Evolutionary conservation across 2,113 vertebrate genomes (phyloP), one percentile per base, ranked within the genome.

Genomic region (Willisornis vidua): DNA sequence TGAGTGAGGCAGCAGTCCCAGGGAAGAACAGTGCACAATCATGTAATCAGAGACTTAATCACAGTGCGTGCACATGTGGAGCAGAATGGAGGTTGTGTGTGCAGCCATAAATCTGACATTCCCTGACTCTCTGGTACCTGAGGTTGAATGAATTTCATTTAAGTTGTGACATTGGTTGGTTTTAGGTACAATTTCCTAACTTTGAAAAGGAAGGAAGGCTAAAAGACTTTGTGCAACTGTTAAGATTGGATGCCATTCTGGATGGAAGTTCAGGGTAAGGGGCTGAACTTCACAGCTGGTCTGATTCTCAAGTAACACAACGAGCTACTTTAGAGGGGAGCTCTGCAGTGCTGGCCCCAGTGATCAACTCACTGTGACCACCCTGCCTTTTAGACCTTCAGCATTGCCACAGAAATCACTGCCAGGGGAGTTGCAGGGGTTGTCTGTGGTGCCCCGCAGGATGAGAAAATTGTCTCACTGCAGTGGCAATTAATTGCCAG

Each of bases 31-130:
- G 68, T 14, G 70, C 7, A 5, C 70, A 49, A 46, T 92, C 94
- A 96, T 41, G 49, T 80, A 94, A 85, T 76, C 81, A 76, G 73
- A 78, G 59, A 81, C 52, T 94, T 72, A 70, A 93, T 96, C 88
- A 91, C 77, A 76, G 62, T 66, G 73, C n/a, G 4, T 62, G 3
- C 39, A 16, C 57, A 25, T 31, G 31, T 1, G 48, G 75, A 62
- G 43, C 12, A 0, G 62, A 90, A 85, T 61, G 37, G 75, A 45
- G 77, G 52, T 87, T 89, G 29, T 41, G 4, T 33, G 45, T 45
- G 57, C 63, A 87, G 11, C 83, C 83, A 14, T 92, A 94, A 96
- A 94, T 96, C 73, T 94, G 61, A 57, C 5, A 0, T 89, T 75
- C 54, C 25, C 58, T 61, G 29, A 46, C 76, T 82, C 43, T 73